Percentiles rank a stretch among this genome's conserved stretches.
Conservation (phyloP, 2,888 invertebrate genomes). For the Volucella zonaria region DNA sequence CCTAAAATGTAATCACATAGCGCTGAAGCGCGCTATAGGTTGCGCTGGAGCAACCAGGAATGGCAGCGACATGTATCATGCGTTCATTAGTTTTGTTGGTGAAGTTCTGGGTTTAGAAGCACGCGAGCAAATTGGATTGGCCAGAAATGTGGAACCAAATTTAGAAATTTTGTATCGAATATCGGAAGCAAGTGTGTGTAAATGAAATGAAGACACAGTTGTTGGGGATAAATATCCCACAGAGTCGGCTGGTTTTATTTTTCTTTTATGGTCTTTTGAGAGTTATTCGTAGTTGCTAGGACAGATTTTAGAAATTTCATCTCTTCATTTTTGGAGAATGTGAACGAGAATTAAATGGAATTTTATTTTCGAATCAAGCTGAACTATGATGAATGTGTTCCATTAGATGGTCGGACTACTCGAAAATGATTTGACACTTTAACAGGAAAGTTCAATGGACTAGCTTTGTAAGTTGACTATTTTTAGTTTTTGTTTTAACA, state of each 20-base stretch:
- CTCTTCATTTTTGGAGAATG: conserved; percentile 23
- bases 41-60: conserved; percentile 24
- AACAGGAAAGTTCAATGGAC: no score
- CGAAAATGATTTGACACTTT: no score
- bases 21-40: conserved; percentile 22
- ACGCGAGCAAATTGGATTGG: conserved; percentile 29
- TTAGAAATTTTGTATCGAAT: conserved; percentile 71
- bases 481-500: no score
- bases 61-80: conserved; percentile 19
- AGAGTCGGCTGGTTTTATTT: conserved; percentile 19
- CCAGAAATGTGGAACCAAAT: conserved; percentile 61
- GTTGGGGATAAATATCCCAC: conserved; percentile 44
- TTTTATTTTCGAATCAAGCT: conserved; percentile 33
- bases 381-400: conserved; percentile 18
- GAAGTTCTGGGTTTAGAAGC: conserved; percentile 20
- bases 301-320: conserved; percentile 16
- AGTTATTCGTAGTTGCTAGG: conserved; percentile 18
- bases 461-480: no score
- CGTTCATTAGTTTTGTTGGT: conserved; percentile 20
- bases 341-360: conserved; percentile 14
- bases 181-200: conserved; percentile 58
- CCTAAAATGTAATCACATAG: conserved; percentile 55
- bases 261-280: background rate
- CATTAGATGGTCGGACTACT: background rate
- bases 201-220: conserved; percentile 54